These are phyloP conservation scores for Dendrolimus kikuchii DNA, from an alignment of 1,140 invertebrate genomes.

Conservation along the genomic window DNA sequence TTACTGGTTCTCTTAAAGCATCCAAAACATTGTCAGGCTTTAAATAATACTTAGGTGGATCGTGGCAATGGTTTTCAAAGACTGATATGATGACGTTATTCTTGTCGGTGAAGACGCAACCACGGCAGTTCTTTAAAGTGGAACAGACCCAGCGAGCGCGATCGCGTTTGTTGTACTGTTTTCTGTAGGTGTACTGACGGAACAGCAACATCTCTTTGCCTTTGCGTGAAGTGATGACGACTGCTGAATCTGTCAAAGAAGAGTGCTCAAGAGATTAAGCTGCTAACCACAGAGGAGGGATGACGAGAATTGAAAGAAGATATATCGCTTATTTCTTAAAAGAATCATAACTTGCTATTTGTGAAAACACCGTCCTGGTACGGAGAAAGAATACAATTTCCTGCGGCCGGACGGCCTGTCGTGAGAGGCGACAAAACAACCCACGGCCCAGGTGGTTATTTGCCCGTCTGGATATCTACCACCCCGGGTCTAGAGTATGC, in stretches of 20 bases:
- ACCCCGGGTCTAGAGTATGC: too few relatives aligned
- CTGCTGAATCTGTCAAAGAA: slow-evolving; percentile 36
- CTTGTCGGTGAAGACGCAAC: slow-evolving; percentile 40
- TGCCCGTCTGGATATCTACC: too few relatives aligned
- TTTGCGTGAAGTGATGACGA: slow-evolving; percentile 54
- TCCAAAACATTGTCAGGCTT: slow-evolving; percentile 40
- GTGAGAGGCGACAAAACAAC: too few relatives aligned
- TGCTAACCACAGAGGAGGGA: too few relatives aligned
- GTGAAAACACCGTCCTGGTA: too few relatives aligned
- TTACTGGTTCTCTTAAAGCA: slow-evolving; percentile 36
- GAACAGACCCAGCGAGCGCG: slow-evolving; percentile 56
- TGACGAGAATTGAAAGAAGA: too few relatives aligned
- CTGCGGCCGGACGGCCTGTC: too few relatives aligned
- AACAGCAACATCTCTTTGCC: slow-evolving; percentile 55
- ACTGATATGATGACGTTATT: slow-evolving; percentile 42
- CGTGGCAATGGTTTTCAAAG: slow-evolving; percentile 42
- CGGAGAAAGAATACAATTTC: too few relatives aligned
- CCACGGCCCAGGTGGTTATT: too few relatives aligned
- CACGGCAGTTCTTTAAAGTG: slow-evolving; percentile 49
- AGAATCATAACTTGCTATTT: neutral
- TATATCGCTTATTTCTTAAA: neutral
- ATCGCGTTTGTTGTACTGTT: slow-evolving; percentile 36
- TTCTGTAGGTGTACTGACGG: slow-evolving; percentile 49
- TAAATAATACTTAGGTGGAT: slow-evolving; percentile 53
- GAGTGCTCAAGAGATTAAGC: neutral